These are phyloP conservation scores for Habropoda laboriosa DNA, from an alignment of 1,140 invertebrate species.

Conservation along the genomic window DNA sequence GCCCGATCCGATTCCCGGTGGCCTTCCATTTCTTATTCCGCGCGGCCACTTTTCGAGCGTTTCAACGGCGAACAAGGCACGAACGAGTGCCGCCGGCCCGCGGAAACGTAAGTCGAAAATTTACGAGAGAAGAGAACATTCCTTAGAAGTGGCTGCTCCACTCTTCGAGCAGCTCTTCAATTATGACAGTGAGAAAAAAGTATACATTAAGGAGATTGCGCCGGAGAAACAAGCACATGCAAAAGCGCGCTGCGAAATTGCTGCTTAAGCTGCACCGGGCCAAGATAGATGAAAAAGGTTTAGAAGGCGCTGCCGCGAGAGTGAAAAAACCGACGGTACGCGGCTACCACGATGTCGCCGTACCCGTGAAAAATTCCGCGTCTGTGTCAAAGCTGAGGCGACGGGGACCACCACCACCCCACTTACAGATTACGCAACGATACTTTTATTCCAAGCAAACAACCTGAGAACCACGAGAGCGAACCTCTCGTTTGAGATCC, in stretches of 20 bases:
- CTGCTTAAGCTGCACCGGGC: constrained; percentile 59
- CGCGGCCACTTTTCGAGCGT: not conserved
- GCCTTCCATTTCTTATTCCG: not conserved
- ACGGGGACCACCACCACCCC: too few species aligned
- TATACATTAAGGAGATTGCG: constrained; percentile 66
- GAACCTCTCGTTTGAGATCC: too few species aligned
- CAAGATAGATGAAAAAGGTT: constrained; percentile 64
- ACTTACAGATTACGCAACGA: not conserved
- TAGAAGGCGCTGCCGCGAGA: constrained; percentile 30
- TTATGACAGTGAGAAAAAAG: constrained; percentile 69
- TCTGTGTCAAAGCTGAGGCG: not conserved
- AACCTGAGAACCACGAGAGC: not conserved
- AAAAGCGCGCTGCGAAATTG: constrained; percentile 61
- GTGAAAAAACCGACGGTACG: not conserved
- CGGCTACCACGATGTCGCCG: not conserved
- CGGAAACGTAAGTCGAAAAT: constrained; percentile 49
- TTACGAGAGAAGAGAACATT: constrained; percentile 51
- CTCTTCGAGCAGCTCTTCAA: constrained; percentile 51
- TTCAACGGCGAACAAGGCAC: constrained; percentile 15
- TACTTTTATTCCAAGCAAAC: not conserved
- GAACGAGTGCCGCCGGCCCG: constrained; percentile 25
- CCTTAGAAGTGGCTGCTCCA: constrained; percentile 23
- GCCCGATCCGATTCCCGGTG: not conserved
- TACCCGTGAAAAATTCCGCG: constrained; percentile 43
- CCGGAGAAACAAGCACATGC: constrained; percentile 53